Base-by-base conservation (phyloP, 2,113 vertebrate genomes). In the Rattus rattus region DNA sequence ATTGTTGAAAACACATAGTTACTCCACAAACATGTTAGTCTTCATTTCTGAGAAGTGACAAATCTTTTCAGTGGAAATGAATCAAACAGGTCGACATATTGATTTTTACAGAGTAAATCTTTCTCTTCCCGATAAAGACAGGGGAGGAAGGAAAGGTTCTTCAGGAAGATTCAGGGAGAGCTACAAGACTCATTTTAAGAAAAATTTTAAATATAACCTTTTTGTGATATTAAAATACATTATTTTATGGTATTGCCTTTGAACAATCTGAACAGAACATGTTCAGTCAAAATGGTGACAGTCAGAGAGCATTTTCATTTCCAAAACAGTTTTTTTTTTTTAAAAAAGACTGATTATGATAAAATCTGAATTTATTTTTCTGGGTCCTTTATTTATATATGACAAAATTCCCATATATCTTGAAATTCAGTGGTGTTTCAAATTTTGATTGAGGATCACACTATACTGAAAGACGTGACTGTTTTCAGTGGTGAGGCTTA, bases 1-100 rank as follows among this genome's bases (percentile, higher is more conserved):
- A n/a, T 65, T 83, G 61, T 47, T 81, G 52, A 89, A 88, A 96
- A 93, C 28, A 52, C 7, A 93, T 17, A 61, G 22, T 36, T 88
- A 93, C 36, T 94, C 4, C 17, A 43, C 96, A 94, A 76, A 81
- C n/a, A 88, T 43, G 54, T 61, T 80, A 88, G 90, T 61, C 81
- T 94, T 56, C 96, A 61, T 49, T 91, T 94, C 39, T 96, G 63
- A 96, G 43, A 85, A 80, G 61, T 86, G 30, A 88, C 17, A 77
- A 94, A 69, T 70, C 13, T 22, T 87, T 93, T 90, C 47, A 76
- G 43, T 67, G 20, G 33, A 61, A 90, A 88, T 22, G 89, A 20
- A 91, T 69, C 36, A 87, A 95, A 92, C 61, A 87, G 16, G 4
- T 93, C 79, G 67, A 80, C 49, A 19, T 77, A 93, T 39, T 85